Evolutionary conservation across 2,888 invertebrate species (phyloP).

Genomic region (Galerucella pusilla): DNA sequence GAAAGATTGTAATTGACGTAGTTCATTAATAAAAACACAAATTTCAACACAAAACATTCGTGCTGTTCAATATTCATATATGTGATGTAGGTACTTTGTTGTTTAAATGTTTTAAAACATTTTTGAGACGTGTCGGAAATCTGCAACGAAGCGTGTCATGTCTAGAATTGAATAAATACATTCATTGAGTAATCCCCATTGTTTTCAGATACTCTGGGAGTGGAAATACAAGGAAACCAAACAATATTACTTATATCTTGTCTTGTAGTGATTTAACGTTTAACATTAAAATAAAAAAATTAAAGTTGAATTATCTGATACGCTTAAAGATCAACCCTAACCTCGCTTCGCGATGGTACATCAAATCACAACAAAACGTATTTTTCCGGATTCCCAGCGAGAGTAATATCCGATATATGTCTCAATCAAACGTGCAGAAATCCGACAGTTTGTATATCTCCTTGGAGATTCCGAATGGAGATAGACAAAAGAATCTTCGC

Average conservation of each 20-base stretch:
- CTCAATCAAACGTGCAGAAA: conserved; percentile 57
- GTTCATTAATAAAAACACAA: background rate
- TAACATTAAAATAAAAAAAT: background rate
- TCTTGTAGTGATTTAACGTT: background rate
- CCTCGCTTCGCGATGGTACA: conserved; percentile 4
- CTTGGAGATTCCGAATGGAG: conserved; percentile 51
- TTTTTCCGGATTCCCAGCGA: conserved; percentile 47
- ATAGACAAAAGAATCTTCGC: conserved; percentile 54
- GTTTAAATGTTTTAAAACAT: background rate
- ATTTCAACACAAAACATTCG: background rate
- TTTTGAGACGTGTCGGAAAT: background rate
- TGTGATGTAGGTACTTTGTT: background rate
- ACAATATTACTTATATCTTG: background rate
- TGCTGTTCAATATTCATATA: background rate
- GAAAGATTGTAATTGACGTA: too few species aligned
- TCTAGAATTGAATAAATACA: conserved; percentile 1
- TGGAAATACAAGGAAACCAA: background rate
- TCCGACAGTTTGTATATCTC: conserved; percentile 58
- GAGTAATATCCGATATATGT: conserved; percentile 56
- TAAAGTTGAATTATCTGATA: background rate
- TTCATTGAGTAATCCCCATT: background rate
- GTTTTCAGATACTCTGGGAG: background rate
- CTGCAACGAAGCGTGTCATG: background rate
- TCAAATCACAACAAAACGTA: conserved; percentile 49
- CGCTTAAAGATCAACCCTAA: background rate